Conservation (phyloP, 2,113 vertebrate genomes). For the Axis porcinus region DNA sequence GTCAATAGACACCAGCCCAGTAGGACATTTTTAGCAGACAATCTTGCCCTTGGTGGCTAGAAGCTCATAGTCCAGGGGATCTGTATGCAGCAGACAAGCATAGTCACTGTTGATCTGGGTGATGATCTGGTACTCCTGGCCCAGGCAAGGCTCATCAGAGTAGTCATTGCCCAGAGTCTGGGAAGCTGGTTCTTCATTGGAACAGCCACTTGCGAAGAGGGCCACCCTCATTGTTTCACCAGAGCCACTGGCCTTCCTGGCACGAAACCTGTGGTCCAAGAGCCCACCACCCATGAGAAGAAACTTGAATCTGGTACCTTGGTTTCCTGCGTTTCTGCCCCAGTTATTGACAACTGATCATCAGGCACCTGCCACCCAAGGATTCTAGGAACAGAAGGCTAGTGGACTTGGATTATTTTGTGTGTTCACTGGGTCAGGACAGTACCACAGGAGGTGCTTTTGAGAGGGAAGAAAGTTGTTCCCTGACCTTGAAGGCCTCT, state of each 20-base stretch:
- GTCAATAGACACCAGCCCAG: background rate
- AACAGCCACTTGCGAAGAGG: background rate
- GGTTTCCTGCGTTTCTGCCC: background rate
- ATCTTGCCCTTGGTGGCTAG: background rate
- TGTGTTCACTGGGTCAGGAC: background rate
- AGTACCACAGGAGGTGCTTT: background rate
- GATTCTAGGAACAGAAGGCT: background rate
- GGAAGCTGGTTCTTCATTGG: background rate
- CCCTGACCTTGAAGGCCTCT: background rate
- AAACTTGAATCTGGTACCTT: background rate
- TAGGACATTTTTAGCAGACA: background rate
- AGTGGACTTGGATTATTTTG: background rate
- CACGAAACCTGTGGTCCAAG: background rate
- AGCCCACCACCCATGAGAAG: background rate
- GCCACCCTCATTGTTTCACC: slow-evolving; percentile 8
- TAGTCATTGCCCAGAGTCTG: background rate
- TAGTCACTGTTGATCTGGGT: slow-evolving; percentile 11
- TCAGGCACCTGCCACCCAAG: background rate
- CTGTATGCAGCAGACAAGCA: background rate
- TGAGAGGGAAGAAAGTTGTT: background rate
- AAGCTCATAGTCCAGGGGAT: background rate
- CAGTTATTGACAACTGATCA: background rate
- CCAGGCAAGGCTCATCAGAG: background rate
- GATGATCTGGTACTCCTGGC: slow-evolving; percentile 23
- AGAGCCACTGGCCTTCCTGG: background rate